phyloP scores from a whole-genome alignment of 2,797 vertebrate species.

The Mormyrus hasselquistii region DNA sequence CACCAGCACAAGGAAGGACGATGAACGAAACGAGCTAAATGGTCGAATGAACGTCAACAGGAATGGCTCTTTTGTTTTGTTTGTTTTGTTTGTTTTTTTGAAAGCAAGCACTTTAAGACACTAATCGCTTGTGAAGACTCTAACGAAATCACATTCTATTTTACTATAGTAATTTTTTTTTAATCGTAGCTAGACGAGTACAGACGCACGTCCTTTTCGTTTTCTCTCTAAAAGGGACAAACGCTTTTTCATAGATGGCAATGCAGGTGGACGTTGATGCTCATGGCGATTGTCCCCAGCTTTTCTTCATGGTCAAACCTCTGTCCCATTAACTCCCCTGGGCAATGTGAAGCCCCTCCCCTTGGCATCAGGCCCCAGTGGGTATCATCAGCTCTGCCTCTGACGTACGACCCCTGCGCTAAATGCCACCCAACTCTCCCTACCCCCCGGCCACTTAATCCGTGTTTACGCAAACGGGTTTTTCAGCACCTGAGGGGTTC shows the following conservation, averaged over 20 bases:
- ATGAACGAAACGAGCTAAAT: conserved; percentile 37
- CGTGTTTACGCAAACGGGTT: neutral
- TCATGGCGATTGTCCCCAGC: neutral
- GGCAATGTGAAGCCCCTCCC: neutral
- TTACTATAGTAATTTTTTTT: conserved; percentile 46
- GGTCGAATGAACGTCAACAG: conserved; percentile 24
- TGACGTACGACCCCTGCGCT: neutral
- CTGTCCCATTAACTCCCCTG: neutral
- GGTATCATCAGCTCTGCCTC: neutral
- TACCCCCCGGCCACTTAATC: neutral
- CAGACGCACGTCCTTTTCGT: conserved; percentile 38
- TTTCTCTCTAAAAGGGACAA: conserved; percentile 54
- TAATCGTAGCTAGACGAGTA: conserved; percentile 35
- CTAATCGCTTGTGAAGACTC: conserved; percentile 58
- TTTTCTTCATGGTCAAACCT: neutral
- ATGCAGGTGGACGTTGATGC: conserved; percentile 24
- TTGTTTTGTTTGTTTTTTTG: conserved; percentile 35
- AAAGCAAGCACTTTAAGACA: conserved; percentile 75
- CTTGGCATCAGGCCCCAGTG: neutral
- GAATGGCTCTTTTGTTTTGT: conserved; percentile 32
- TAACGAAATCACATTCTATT: conserved; percentile 59
- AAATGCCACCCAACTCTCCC: neutral
- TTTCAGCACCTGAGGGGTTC: neutral
- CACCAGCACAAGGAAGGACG: conserved; percentile 47
- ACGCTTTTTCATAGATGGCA: conserved; percentile 25